Evolutionary conservation across 2,113 vertebrate species (phyloP), one percentile per base, ranked within the genome.

Genomic region (Forbesichthys papilliferus): DNA sequence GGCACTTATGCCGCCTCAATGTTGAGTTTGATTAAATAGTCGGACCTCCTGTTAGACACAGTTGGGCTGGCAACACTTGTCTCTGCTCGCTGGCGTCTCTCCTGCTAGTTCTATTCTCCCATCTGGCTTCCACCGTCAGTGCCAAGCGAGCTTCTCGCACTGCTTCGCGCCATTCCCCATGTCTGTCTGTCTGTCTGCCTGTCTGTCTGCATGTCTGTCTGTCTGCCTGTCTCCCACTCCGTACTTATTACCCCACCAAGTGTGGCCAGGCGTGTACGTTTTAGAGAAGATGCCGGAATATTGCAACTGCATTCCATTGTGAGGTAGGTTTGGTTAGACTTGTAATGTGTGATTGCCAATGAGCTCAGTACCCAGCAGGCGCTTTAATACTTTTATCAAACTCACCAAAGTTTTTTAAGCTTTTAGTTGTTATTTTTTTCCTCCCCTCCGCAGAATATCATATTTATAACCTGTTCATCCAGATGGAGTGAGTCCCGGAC

Each of bases 11-110:
- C 34, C 83, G 87, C 87, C 90, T 92, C 81, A 82, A 78, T 84
- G 89, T 84, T 90, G 87, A 82, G 81, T 90, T 91, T 92, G 89
- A 91, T 92, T 91, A 92, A 92, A 90, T 88, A 86, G 87, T 85
- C 71, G 85, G 84, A 89, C 91, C 90, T 86, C 89, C 91, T 92
- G 90, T 91, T 89, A 84, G 88, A 88, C 86, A 91, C 89, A 92
- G 88, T 93, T 89, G 89, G 88, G 84, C 78, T 93, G 89, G 90
- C 92, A 92, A 71, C 66, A 73, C 86, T 86, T 66, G 77, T 87
- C 88, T 87, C 81, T 83, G 86, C 87, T 87, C 86, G 81, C 81
- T 85, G 88, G 84, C 88, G 74, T 64, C 74, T 91, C 89, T 90
- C 82, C 84, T 87, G 89, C 59, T 82, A 80, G 78, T 79, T 78